Percentiles rank a stretch among this genome's conserved stretches.
These are phyloP conservation scores for Sebastiscus tertius DNA, from an alignment of 2,797 vertebrate genomes.

Conservation along the genomic window DNA sequence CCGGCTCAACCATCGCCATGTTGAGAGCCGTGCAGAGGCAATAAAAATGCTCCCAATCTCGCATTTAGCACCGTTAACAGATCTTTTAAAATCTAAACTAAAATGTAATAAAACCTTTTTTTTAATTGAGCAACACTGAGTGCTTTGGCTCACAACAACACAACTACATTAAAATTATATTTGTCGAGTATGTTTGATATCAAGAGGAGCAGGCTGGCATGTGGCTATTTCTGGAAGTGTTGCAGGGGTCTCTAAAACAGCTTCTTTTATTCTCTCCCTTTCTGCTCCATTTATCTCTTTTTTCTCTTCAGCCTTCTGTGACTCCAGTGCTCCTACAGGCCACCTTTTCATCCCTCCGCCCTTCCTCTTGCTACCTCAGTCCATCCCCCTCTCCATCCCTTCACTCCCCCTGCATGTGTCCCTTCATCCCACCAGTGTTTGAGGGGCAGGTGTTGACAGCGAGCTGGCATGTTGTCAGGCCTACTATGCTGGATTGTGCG, in stretches of 20 bases:
- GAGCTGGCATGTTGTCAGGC: slow-evolving; percentile 75
- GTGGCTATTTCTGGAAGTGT: background rate
- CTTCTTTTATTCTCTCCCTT: background rate
- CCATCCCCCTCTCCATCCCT: slow-evolving; percentile 29
- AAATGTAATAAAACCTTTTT: background rate
- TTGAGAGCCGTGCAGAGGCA: too few species aligned
- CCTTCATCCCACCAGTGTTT: slow-evolving; percentile 68
- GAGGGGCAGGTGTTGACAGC: slow-evolving; percentile 80
- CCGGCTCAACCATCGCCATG: too few species aligned
- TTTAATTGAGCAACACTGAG: background rate
- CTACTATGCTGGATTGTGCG: slow-evolving; percentile 64
- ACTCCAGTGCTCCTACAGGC: slow-evolving; percentile 3
- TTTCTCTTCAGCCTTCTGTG: slow-evolving; percentile 14
- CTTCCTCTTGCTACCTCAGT: slow-evolving; percentile 18
- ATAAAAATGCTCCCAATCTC: too few species aligned
- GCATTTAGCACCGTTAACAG: too few species aligned
- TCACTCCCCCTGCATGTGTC: slow-evolving; percentile 59
- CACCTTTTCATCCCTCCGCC: background rate
- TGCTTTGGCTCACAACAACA: background rate
- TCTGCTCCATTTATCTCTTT: background rate
- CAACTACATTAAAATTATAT: background rate
- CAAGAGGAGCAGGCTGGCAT: background rate
- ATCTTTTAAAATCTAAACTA: background rate
- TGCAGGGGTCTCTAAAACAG: background rate
- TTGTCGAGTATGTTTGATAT: background rate